Percentiles rank a stretch among this genome's conserved stretches.
Evolutionary conservation across 2,888 invertebrate species (phyloP).

Genomic region (Brachyptera risi): DNA sequence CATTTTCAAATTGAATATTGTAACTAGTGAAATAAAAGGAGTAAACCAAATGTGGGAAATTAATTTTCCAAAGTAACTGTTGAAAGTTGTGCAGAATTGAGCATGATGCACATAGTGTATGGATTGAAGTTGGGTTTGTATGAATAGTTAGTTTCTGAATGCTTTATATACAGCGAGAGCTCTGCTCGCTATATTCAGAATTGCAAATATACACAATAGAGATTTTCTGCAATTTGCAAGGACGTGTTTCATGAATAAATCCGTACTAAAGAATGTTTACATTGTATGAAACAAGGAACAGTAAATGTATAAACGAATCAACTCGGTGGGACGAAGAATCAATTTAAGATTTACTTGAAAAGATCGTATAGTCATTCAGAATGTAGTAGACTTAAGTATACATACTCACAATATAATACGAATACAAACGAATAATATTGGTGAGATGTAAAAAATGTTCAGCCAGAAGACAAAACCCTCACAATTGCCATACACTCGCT

Average conservation of each 20-base stretch:
- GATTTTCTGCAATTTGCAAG: conserved; percentile 1
- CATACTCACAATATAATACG: background rate
- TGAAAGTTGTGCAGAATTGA: background rate
- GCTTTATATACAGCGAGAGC: background rate
- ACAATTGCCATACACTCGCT: too few species aligned
- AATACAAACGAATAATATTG: background rate
- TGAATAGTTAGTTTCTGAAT: background rate
- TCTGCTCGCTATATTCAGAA: background rate
- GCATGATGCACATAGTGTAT: background rate
- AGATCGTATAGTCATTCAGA: background rate
- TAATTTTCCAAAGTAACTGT: background rate
- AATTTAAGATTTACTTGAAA: conserved; percentile 3
- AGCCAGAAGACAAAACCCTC: too few species aligned
- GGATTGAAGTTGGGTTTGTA: background rate
- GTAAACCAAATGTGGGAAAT: too few species aligned
- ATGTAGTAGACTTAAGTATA: background rate
- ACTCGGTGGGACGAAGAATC: background rate
- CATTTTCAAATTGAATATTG: too few species aligned
- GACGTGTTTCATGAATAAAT: conserved; percentile 5
- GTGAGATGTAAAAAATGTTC: background rate
- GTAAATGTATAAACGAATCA: background rate
- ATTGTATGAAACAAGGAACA: background rate
- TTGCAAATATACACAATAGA: background rate
- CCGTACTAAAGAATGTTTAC: background rate
- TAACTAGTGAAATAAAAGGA: too few species aligned